Conservation (phyloP, 2,888 invertebrate genomes). For the Seladonia tumulorum region DNA sequence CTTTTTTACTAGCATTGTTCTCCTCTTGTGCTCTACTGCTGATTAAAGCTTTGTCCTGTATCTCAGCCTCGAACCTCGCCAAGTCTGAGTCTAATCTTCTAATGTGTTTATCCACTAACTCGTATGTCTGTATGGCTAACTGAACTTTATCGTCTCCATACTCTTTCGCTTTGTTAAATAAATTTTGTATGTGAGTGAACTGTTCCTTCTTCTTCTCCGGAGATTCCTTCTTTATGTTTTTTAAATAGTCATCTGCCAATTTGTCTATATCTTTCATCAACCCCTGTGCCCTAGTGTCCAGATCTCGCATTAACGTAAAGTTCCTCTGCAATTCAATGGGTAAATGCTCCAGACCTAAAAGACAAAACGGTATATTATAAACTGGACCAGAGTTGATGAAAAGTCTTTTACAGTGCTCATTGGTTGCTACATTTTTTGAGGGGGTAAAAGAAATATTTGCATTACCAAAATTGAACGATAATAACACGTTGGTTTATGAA, state of each 20-base stretch:
- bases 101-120: constrained; percentile 99
- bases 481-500: background rate
- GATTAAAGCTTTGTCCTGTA: constrained; percentile 96
- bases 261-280: constrained; percentile 96
- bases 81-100: constrained; percentile 97
- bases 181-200: constrained; percentile 92
- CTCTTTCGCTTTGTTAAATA: constrained; percentile 97
- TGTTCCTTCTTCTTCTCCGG: constrained; percentile 93
- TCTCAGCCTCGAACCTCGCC: constrained; percentile 97
- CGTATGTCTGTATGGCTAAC: constrained; percentile 98
- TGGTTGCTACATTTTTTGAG: background rate
- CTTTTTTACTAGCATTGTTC: constrained; percentile 88
- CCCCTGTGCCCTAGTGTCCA: constrained; percentile 95
- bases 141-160: constrained; percentile 99
- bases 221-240: constrained; percentile 89
- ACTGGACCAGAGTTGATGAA: background rate
- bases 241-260: constrained; percentile 92
- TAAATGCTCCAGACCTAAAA: constrained; percentile 94
- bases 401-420: background rate
- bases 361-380: background rate
- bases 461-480: background rate
- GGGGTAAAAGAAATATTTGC: background rate
- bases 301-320: constrained; percentile 97
- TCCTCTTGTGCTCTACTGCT: constrained; percentile 90
- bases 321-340: constrained; percentile 98